These are phyloP conservation scores for Neosilurus hyrtlii DNA, from an alignment of 2,797 vertebrate species.

Conservation along the genomic window DNA sequence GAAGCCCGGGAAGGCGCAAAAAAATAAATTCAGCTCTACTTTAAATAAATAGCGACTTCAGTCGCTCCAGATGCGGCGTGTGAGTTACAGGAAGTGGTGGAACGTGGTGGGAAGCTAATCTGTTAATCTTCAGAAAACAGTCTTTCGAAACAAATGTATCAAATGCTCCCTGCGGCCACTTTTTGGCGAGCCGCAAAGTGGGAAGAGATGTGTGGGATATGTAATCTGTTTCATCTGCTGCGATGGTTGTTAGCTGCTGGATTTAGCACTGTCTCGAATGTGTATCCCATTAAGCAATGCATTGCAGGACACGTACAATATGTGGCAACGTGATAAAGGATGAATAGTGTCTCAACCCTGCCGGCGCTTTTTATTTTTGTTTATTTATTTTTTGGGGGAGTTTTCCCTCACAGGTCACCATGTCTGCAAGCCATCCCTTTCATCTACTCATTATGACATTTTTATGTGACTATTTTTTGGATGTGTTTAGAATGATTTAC, in stretches of 20 bases:
- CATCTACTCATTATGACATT: not conserved
- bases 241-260: conserved; percentile 41
- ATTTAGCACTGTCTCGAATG: conserved; percentile 47
- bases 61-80: conserved; percentile 53
- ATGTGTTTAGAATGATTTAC: not conserved
- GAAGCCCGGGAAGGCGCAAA: conserved; percentile 45
- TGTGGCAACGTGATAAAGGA: conserved; percentile 41
- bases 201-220: conserved; percentile 51
- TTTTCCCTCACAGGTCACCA: not conserved
- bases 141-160: conserved; percentile 52
- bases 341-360: conserved; percentile 35
- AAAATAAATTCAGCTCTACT: conserved; percentile 55
- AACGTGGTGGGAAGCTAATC: conserved; percentile 55
- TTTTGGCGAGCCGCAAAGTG: conserved; percentile 51
- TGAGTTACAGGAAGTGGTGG: conserved; percentile 33
- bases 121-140: conserved; percentile 56
- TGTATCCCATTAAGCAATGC: conserved; percentile 48
- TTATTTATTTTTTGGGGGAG: no score
- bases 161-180: conserved; percentile 50
- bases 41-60: conserved; percentile 55
- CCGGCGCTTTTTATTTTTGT: not conserved
- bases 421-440: not conserved
- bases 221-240: conserved; percentile 56
- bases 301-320: conserved; percentile 39
- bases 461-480: not conserved